These are phyloP conservation scores for Pomacea canaliculata DNA, from an alignment of 2,888 invertebrate species.

Conservation along the genomic window DNA sequence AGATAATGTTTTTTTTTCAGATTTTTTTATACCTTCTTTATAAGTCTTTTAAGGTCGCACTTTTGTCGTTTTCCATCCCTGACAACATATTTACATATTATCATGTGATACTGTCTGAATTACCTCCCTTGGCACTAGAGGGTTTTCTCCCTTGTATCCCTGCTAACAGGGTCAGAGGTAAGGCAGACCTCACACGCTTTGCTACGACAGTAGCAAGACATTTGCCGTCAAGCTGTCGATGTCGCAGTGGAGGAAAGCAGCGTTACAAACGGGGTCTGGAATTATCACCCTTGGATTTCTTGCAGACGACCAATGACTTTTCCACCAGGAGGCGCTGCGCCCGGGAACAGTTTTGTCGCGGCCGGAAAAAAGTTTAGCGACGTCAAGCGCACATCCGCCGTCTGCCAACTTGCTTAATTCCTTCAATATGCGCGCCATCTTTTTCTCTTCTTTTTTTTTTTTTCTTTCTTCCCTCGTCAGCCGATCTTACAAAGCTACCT, in stretches of 20 bases:
- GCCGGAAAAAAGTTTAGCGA: conserved; percentile 2
- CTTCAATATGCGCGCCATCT: conserved; percentile 22
- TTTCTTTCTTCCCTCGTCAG: not conserved
- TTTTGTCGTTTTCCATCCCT: not conserved
- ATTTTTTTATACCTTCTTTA: not conserved
- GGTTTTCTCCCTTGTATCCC: not conserved
- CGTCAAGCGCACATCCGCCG: conserved; percentile 16
- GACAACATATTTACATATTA: not conserved
- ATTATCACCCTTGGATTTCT: conserved; percentile 4
- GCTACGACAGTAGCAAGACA: not conserved
- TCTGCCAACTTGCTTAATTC: conserved; percentile 15
- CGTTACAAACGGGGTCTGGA: conserved; percentile 6
- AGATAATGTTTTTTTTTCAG: not conserved
- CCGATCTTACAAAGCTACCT: too few species aligned
- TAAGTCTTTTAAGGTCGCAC: not conserved
- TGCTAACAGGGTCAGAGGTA: not conserved
- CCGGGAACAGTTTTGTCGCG: not conserved
- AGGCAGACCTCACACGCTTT: not conserved
- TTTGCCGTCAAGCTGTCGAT: not conserved
- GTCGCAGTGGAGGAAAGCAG: not conserved
- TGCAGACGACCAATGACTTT: conserved; percentile 9
- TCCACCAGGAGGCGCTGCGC: conserved; percentile 3
- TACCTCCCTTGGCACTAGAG: not conserved
- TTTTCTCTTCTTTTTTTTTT: not conserved
- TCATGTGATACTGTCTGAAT: not conserved